Base-by-base conservation (phyloP, 2,797 vertebrate species). In the Macrochelys suwanniensis region DNA sequence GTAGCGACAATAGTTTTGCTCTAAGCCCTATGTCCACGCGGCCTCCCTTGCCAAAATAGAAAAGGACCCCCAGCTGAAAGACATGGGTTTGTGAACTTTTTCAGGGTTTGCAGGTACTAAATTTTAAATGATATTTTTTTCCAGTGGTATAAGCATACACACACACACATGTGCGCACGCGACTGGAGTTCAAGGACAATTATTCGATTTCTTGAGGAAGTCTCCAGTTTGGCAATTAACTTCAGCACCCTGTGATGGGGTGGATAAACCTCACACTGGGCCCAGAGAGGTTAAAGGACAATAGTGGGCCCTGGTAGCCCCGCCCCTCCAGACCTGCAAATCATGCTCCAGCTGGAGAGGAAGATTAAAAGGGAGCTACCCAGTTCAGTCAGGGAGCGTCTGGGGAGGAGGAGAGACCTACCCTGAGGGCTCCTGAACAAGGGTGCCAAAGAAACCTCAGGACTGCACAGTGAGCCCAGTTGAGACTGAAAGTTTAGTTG, bases 151-250 rank as follows among this genome's bases (percentile, higher is more conserved):
- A 45, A 26, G 17, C 47, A 33, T 88, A 50, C 3, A 42, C 28
- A 33, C 80, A 13, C 26, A 33, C 80, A 11, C 26, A 80, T 45
- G 8, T 42, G 6, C 1, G 5, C 23, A 0, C 0, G 79, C 3
- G 78, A 33, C 0, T 0, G 51, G 4, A 57, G 56, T 10, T 12
- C 16, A 19, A 88, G 23, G 45, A 3, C 47, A 80, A 89, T 2
- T n/a, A 25, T 6, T 12, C 26, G 33, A 47, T 68, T 88, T 59
- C 68, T 25, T 89, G 71, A 83, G 76, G 33, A 77, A 25, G 33
- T 26, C 76, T 84, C 28, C 61, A 57, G 56, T 21, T 53, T 51
- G 1, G 0, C 53, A 23, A 82, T 74, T 56, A 21, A 28, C 8
- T 37, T 1, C 37, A 68, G 31, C n/a, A 37, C n/a, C 56, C 56